Percentiles rank a stretch among this genome's conserved stretches.
Evolutionary conservation across 2,113 vertebrate species (phyloP).

Genomic region (Ceyx cyanopectus): DNA sequence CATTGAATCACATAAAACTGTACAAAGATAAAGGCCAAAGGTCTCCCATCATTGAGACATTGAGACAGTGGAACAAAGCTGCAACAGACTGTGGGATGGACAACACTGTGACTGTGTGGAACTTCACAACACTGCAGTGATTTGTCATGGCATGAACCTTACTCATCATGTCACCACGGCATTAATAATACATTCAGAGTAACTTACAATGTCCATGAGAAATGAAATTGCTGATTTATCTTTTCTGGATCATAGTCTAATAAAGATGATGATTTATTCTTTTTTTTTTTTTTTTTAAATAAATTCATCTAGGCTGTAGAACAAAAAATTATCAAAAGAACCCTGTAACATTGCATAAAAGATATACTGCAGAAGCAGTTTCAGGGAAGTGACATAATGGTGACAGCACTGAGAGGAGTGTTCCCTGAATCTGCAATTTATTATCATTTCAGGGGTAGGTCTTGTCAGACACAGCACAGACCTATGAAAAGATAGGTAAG

Average conservation of each 20-base stretch:
- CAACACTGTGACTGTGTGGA: not conserved
- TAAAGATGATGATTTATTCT: not conserved
- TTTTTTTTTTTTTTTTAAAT: not conserved
- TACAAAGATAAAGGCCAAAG: not conserved
- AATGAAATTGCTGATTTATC: not conserved
- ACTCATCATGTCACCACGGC: conserved; percentile 15
- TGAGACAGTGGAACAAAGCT: not conserved
- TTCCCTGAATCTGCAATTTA: not conserved
- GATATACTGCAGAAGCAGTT: not conserved
- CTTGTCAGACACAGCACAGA: not conserved
- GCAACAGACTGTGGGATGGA: not conserved
- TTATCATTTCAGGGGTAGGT: not conserved
- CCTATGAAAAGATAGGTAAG: not conserved
- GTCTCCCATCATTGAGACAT: not conserved
- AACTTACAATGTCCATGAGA: not conserved
- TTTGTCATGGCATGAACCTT: conserved; percentile 24
- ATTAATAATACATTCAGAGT: conserved; percentile 4
- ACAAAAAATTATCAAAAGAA: not conserved
- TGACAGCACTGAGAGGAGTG: not conserved
- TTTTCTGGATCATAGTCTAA: not conserved
- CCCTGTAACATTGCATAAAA: not conserved
- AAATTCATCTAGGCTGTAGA: not conserved
- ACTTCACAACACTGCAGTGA: not conserved
- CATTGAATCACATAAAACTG: not conserved
- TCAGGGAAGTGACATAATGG: not conserved